These are phyloP conservation scores for Hemibagrus wyckioides DNA, from an alignment of 2,113 vertebrate species.

Conservation along the genomic window DNA sequence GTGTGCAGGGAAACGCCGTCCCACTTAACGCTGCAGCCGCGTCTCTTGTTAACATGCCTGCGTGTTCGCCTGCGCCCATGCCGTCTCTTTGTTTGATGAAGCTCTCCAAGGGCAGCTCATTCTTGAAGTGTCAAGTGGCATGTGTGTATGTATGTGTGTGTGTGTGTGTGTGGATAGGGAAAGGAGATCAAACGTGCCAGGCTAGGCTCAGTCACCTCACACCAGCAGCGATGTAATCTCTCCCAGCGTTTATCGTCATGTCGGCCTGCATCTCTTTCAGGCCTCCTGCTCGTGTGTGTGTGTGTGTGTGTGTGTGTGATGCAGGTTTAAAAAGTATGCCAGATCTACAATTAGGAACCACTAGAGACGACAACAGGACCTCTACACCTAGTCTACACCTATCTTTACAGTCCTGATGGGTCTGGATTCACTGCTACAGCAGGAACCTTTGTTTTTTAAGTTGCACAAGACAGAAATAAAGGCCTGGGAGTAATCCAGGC, in stretches of 20 bases:
- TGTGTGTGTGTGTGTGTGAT: conserved; percentile 5
- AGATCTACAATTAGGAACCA: not conserved
- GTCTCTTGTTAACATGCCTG: conserved; percentile 37
- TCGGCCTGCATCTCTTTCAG: conserved; percentile 56
- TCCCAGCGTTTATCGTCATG: conserved; percentile 60
- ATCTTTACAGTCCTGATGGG: not conserved
- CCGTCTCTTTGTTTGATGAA: conserved; percentile 42
- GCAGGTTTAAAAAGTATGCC: conserved; percentile 24
- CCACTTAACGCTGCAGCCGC: conserved; percentile 14
- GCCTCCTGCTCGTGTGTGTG: conserved; percentile 49
- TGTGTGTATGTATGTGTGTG: conserved; percentile 44
- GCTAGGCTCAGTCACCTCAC: conserved; percentile 62
- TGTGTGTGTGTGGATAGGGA: conserved; percentile 47
- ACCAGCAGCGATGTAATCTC: conserved; percentile 58
- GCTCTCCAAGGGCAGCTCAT: conserved; percentile 63
- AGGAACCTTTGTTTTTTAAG: not conserved
- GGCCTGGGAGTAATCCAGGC: not conserved
- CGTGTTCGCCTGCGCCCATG: conserved; percentile 12
- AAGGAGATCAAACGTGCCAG: conserved; percentile 53
- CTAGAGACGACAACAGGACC: not conserved
- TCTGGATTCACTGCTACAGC: not conserved
- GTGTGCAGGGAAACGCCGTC: conserved; percentile 17
- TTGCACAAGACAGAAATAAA: not conserved
- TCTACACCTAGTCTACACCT: conserved; percentile 10
- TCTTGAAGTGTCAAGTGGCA: conserved; percentile 64